phyloP scores from a whole-genome alignment of 2,113 vertebrate genomes.

The Tachuris rubrigastra region DNA sequence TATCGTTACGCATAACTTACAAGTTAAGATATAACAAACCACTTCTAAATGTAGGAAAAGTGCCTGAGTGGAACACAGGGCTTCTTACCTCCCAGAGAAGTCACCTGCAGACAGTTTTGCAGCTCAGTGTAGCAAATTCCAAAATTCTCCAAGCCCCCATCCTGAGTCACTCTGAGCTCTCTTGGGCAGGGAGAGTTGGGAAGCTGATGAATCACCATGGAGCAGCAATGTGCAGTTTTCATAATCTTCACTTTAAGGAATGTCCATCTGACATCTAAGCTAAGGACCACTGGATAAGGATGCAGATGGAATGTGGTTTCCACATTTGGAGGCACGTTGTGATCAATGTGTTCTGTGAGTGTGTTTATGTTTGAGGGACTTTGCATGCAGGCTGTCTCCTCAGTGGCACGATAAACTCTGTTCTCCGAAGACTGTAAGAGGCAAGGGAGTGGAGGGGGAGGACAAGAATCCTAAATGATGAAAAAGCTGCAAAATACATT shows the following conservation, averaged over 20 bases:
- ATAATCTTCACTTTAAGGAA: conserved; percentile 33
- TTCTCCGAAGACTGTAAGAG: background rate
- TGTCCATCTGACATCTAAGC: conserved; percentile 15
- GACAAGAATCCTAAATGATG: background rate
- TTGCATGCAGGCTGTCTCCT: conserved; percentile 20
- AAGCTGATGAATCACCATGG: background rate
- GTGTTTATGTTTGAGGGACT: conserved; percentile 56
- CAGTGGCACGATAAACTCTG: conserved; percentile 32
- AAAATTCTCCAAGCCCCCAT: background rate
- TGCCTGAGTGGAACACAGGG: background rate
- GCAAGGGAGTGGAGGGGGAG: background rate
- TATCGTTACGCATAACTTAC: background rate
- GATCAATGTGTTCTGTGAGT: conserved; percentile 26
- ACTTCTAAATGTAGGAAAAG: background rate
- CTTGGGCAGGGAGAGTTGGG: background rate
- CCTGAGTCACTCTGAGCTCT: conserved; percentile 4
- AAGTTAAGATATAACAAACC: background rate
- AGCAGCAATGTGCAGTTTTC: background rate
- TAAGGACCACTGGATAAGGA: conserved; percentile 42
- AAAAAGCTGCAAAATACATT: background rate
- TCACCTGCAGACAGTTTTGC: background rate
- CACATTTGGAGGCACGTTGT: conserved; percentile 6
- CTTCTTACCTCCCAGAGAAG: background rate
- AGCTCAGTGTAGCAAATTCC: background rate
- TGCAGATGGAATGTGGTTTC: conserved; percentile 38